Evolutionary conservation across 2,888 invertebrate species (phyloP).

Genomic region (Chrysina gloriosa): DNA sequence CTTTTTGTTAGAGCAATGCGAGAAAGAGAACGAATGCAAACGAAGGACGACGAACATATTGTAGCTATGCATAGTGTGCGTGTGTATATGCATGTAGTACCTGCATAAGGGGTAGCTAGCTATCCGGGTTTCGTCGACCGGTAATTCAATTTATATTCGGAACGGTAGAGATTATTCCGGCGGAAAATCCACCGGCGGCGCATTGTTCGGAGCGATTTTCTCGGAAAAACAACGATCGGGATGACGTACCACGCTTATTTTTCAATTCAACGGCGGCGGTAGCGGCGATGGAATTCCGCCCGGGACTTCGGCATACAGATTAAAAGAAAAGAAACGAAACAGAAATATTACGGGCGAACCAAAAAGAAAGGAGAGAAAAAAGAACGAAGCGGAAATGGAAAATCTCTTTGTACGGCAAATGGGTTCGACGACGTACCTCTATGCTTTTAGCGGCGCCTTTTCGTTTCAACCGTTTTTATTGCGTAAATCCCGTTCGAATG

Average conservation of each 20-base stretch:
- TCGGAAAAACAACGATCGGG: slow-evolving; percentile 30
- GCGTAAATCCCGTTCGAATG: too few relatives aligned
- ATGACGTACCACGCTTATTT: slow-evolving; percentile 17
- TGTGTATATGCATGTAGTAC: background rate
- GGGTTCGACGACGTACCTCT: background rate
- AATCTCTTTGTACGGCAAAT: slow-evolving; percentile 18
- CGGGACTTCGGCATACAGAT: background rate
- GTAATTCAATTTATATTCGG: slow-evolving; percentile 35
- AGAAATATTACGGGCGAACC: background rate
- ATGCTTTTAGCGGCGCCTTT: too few relatives aligned
- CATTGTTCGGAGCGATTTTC: slow-evolving; percentile 36
- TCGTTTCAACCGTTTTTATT: too few relatives aligned
- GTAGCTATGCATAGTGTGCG: background rate
- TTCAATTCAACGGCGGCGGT: slow-evolving; percentile 10
- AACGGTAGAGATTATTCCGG: slow-evolving; percentile 29
- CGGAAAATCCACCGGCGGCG: slow-evolving; percentile 32
- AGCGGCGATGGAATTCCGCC: background rate
- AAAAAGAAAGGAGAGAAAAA: background rate
- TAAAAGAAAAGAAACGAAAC: background rate
- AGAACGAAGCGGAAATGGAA: background rate
- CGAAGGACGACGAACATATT: background rate
- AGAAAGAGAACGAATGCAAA: background rate
- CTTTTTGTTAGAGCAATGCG: background rate
- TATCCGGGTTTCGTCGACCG: slow-evolving; percentile 5
- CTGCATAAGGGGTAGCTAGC: background rate